Percentiles rank a stretch among this genome's conserved stretches.
phyloP scores from a whole-genome alignment of 2,113 vertebrate genomes.

The Cebidichthys violaceus region DNA sequence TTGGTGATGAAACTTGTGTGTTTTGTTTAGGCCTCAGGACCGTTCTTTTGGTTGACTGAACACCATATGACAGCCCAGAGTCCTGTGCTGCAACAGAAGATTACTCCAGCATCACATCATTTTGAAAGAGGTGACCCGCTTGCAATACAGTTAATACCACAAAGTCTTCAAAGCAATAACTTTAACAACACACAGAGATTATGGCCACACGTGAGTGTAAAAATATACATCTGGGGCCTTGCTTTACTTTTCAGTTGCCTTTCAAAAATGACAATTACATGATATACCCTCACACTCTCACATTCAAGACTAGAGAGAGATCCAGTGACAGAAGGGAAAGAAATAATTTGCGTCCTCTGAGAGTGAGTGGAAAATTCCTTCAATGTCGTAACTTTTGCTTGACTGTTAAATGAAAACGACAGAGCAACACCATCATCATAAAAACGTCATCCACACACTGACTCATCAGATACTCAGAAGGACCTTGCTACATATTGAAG shows the following conservation, averaged over 20 bases:
- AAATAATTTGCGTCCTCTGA: background rate
- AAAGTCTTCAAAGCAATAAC: background rate
- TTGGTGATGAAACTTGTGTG: conserved; percentile 23
- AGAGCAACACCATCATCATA: background rate
- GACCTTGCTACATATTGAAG: conserved; percentile 22
- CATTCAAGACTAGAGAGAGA: background rate
- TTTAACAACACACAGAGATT: background rate
- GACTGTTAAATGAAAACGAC: background rate
- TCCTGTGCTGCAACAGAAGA: conserved; percentile 3
- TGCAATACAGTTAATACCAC: background rate
- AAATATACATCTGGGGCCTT: background rate
- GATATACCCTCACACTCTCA: background rate
- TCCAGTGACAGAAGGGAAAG: background rate
- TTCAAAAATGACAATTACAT: background rate
- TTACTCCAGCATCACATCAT: background rate
- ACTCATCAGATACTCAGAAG: conserved; percentile 20
- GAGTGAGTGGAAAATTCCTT: background rate
- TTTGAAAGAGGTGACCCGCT: conserved; percentile 2
- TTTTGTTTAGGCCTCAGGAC: conserved; percentile 38
- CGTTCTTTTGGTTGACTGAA: conserved; percentile 41
- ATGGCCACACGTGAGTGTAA: background rate
- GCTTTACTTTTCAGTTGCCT: background rate
- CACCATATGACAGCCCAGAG: conserved; percentile 11
- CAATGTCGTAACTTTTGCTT: conserved; percentile 1
- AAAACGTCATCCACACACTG: conserved; percentile 9